Percentiles rank a stretch among this genome's conserved stretches.
phyloP scores from a whole-genome alignment of 2,113 vertebrate genomes.

The Oreochromis aureus region DNA sequence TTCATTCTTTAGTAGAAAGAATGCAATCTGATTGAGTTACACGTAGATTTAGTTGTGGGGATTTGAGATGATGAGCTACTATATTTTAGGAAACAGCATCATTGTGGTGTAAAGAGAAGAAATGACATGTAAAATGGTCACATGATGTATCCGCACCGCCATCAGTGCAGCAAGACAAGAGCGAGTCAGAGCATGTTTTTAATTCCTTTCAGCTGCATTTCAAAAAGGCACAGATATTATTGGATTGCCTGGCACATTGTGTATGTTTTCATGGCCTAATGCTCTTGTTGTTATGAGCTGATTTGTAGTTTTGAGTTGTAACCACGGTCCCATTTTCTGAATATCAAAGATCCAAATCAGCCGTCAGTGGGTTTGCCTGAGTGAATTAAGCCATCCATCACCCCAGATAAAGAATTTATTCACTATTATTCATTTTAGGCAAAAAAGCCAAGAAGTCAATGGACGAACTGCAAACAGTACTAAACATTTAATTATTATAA shows the following conservation, averaged over 20 bases:
- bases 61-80: background rate
- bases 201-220: background rate
- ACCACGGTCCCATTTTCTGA: fast-evolving
- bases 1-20: background rate
- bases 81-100: background rate
- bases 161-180: background rate
- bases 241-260: background rate
- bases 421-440: background rate
- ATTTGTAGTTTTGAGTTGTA: background rate
- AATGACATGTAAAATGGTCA: background rate
- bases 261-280: background rate
- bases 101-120: background rate
- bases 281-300: background rate
- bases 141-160: fast-evolving
- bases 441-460: background rate
- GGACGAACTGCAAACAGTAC: background rate
- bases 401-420: background rate
- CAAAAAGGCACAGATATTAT: background rate
- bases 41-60: background rate
- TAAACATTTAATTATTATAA: background rate
- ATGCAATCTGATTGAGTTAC: background rate
- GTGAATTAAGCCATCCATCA: background rate
- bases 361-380: background rate
- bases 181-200: background rate
- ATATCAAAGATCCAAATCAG: background rate